These are phyloP conservation scores for Penaeus japonicus DNA, from an alignment of 1,140 invertebrate genomes.

Conservation along the genomic window DNA sequence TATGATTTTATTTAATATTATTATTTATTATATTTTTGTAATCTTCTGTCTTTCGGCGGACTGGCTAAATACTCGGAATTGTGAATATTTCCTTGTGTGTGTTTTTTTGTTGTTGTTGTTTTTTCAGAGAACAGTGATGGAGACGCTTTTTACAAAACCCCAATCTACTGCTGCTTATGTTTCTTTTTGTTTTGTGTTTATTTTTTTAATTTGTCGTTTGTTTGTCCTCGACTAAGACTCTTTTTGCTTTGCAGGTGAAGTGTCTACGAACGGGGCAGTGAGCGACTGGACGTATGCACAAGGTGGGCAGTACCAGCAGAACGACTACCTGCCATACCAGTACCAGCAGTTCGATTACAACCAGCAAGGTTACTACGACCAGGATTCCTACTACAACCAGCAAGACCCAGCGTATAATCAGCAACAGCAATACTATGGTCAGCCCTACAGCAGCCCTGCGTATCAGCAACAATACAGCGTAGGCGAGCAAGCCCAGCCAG, in stretches of 20 bases:
- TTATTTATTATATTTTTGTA: too few species aligned
- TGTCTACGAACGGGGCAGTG: conserved; percentile 2
- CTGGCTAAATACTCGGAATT: too few species aligned
- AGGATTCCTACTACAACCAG: neutral
- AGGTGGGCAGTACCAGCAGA: conserved; percentile 23
- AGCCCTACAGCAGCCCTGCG: neutral
- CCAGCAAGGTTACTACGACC: conserved; percentile 4
- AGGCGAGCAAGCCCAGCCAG: neutral
- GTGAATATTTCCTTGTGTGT: too few species aligned
- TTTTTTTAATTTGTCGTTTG: neutral
- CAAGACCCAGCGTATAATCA: neutral
- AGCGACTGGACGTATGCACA: conserved; percentile 15
- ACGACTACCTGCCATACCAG: conserved; percentile 11
- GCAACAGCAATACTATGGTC: neutral
- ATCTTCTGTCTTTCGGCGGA: too few species aligned
- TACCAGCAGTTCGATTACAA: neutral
- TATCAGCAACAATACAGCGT: neutral
- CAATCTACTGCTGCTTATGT: neutral
- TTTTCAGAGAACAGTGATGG: too few species aligned
- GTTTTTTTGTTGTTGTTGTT: too few species aligned
- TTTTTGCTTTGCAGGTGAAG: conserved; percentile 28
- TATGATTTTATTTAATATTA: too few species aligned
- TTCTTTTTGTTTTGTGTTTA: neutral
- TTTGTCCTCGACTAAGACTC: neutral
- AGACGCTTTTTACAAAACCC: too few species aligned